Base-by-base conservation (phyloP, 2,888 invertebrate genomes). In the Philopedon plagiatum region DNA sequence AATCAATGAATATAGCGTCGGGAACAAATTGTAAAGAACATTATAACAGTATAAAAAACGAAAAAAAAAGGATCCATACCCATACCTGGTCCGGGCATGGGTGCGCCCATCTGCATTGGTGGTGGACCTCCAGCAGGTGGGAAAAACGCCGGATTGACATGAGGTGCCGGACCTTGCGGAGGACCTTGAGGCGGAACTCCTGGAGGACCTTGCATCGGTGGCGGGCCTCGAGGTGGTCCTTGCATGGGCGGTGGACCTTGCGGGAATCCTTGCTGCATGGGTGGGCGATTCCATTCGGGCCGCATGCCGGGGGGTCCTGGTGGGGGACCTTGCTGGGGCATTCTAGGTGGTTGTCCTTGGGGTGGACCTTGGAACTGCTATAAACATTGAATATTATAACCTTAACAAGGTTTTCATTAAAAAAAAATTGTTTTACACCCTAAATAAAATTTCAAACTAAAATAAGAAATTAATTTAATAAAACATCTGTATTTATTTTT, bases 111-210 rank as follows among this genome's bases (percentile, higher is more conserved):
- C 80, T 89, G 89, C 78, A 88, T 88, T 76, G 89, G 89, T 54
- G 90, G 90, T 3, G 85, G 85, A n/a, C 87, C 84, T 32, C 89
- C 90, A 44, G 88, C 88, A 86, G 94, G 95, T 81, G 94, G 94
- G 86, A 97, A 97, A 91, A 98, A 98, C 72, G 97, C 97, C 41
- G 98, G 97, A 88, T 98, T 98, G 77, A 98, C 96, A 86, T 98
- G 97, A 56, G 97, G 97, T 23, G 97, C 96, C 5, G 95, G 95
- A 37, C 88, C 88, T 78, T 87, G 88, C 21, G 85, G 85, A 7
- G 86, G 87, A 5, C 85, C 85, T 75, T 87, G 86, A n/a, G 88
- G 88, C 2, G 88, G 88, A 34, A 87, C 88, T 37, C 86, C 86
- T 37, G 87, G 87, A 7, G 85, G 85, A 18, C 84, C 84, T 54